phyloP scores from a whole-genome alignment of 2,797 vertebrate species.

The Diceros bicornis region DNA sequence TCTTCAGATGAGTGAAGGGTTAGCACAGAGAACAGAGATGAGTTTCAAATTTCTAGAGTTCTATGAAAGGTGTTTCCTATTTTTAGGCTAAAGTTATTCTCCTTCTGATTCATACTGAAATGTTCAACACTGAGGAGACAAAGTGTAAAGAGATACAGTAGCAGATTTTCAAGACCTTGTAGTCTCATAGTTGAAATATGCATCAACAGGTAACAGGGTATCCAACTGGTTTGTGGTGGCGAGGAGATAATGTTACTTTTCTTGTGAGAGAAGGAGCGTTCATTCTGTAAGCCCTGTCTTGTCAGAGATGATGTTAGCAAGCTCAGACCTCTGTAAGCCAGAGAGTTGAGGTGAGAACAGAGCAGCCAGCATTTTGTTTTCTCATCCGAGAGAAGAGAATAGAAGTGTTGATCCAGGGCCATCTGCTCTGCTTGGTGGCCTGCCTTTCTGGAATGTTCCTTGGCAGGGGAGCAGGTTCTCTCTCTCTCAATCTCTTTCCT shows the following conservation, averaged over 20 bases:
- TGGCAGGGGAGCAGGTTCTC: neutral
- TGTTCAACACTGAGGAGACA: neutral
- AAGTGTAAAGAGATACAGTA: neutral
- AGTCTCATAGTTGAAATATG: neutral
- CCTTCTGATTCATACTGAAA: neutral
- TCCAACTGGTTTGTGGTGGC: neutral
- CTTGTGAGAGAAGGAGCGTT: neutral
- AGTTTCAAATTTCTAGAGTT: neutral
- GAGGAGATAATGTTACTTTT: neutral
- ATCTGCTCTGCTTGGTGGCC: no score
- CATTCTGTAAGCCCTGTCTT: neutral
- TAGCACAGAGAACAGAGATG: no score
- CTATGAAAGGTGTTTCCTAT: neutral
- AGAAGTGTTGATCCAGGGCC: neutral
- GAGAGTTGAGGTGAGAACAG: accelerated
- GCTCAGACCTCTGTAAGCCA: neutral
- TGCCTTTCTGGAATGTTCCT: neutral
- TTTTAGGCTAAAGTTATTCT: neutral
- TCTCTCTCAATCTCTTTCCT: no score
- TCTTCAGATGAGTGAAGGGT: no score
- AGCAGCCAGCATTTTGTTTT: neutral
- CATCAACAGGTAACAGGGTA: neutral
- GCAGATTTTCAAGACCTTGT: neutral
- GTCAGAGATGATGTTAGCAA: neutral
- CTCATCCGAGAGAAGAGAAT: neutral